Conservation (phyloP, 2,113 vertebrate species). For the Apus apus region DNA sequence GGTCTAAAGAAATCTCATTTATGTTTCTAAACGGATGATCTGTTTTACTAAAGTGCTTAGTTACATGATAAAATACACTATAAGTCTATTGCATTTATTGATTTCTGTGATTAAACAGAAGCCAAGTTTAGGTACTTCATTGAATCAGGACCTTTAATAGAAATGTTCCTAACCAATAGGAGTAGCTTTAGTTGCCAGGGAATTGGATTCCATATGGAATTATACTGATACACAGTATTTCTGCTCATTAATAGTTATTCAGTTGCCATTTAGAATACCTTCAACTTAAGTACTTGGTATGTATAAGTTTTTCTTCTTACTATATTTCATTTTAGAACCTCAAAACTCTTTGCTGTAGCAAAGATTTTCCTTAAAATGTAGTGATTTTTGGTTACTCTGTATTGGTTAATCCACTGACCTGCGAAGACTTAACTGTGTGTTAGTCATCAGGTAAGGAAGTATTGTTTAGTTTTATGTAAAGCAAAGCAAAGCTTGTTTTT, state of each 20-base stretch:
- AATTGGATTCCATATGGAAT: not conserved
- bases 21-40: conserved; percentile 29
- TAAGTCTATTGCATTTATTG: conserved; percentile 1
- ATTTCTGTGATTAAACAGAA: conserved; percentile 31
- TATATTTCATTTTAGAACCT: not conserved
- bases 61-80: not conserved
- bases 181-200: not conserved
- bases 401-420: not conserved
- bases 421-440: not conserved
- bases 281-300: fast-evolving
- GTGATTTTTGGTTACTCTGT: not conserved
- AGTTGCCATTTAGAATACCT: not conserved
- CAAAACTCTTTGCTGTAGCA: not conserved
- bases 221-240: not conserved
- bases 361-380: not conserved
- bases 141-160: not conserved
- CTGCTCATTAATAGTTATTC: not conserved
- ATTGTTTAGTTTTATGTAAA: not conserved
- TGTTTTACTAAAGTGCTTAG: conserved; percentile 31
- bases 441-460: not conserved
- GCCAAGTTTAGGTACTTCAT: not conserved
- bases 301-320: not conserved
- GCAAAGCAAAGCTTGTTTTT: not conserved
- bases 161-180: not conserved
- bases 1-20: conserved; percentile 38